Evolutionary conservation across 2,888 invertebrate genomes (phyloP), one percentile per base, ranked within the genome.

Genomic region (Polietes domitor): DNA sequence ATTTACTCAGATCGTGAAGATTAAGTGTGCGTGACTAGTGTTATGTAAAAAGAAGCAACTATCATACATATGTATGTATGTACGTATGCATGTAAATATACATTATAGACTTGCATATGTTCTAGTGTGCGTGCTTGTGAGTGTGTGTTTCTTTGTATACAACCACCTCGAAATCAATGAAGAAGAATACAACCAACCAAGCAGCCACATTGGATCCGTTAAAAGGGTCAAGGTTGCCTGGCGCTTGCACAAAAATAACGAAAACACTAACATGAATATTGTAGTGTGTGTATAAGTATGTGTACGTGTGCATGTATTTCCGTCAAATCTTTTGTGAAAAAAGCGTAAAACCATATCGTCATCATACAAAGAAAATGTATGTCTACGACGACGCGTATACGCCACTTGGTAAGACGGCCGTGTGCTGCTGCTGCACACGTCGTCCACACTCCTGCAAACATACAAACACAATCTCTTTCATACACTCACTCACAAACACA

Each of bases 151-250:
- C 28, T 61, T 61, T 28, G 15, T 61, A 61, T n/a, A 61, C 61
- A n/a, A 61, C 61, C 12, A 26, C 24, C 58, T 58, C 61, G 12
- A 65, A 71, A 71, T 53, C 71, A 71, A 71, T 71, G 71, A n/a
- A 43, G 53, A 53, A 71, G 26, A 68, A 17, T 43, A 65, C 17
- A 65, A 47, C 68, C 68, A 26, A 28, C 28, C 15, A 26, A 28
- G 24, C 28, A 17, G 12, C 12, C 53, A 32, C 32, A 72, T 28
- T 53, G 55, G 32, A 72, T 32, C 17, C 50, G 37, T 53, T 71
- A 71, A 83, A 73, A 71, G 77, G 83, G 83, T 80, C 83, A 83
- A 83, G 83, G 83, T 83, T 83, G 55, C 37, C n/a, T n/a, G n/a
- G 47, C 28, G 61, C 70, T 41, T 72, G 68, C 65, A 72, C 26